A percentile compares a stretch with the other conserved stretches of the same genome.
phyloP scores from a whole-genome alignment of 2,797 vertebrate species.

The Anomalospiza imberbis region DNA sequence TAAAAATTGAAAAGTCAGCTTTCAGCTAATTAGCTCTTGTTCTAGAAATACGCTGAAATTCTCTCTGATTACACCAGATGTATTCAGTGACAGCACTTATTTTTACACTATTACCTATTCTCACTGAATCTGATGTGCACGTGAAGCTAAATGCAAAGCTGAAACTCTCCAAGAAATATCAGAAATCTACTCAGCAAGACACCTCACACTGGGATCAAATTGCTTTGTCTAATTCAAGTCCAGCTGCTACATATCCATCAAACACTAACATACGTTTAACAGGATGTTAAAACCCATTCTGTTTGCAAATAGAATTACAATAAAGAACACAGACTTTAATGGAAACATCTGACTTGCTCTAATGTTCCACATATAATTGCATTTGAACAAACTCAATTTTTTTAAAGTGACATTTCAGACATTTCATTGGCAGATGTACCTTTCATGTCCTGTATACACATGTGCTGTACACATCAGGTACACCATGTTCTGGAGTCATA shows the following conservation, averaged over 20 bases:
- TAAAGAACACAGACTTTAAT: neutral
- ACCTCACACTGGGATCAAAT: neutral
- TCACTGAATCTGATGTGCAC: neutral
- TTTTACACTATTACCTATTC: neutral
- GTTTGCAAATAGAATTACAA: neutral
- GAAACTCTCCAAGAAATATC: neutral
- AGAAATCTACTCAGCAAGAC: neutral
- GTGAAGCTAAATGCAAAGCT: neutral
- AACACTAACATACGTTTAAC: neutral
- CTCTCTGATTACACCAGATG: neutral
- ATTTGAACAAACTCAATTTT: neutral
- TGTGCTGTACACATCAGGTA: neutral
- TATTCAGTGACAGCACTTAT: neutral
- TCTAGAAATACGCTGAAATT: neutral
- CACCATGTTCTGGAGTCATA: neutral
- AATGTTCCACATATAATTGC: neutral
- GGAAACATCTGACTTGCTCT: neutral
- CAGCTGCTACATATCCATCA: neutral
- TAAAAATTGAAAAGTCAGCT: neutral
- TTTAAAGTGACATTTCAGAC: neutral
- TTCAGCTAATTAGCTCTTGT: neutral
- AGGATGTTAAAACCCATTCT: neutral
- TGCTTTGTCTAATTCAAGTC: neutral
- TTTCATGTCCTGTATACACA: neutral
- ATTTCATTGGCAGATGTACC: neutral